These are phyloP conservation scores for Epinephelus fuscoguttatus DNA, from an alignment of 2,113 vertebrate species.

Conservation along the genomic window DNA sequence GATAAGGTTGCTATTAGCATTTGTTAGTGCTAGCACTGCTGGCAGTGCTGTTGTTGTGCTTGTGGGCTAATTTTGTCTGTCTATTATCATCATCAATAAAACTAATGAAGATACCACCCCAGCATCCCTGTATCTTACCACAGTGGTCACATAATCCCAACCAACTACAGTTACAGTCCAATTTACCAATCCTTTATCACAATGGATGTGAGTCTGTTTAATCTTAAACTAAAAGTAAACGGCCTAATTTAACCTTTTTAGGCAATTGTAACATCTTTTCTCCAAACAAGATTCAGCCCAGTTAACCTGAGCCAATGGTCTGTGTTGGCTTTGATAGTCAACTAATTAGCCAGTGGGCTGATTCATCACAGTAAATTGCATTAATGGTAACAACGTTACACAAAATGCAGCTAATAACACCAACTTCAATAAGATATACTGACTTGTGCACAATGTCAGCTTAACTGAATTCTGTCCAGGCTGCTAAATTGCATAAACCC, in stretches of 20 bases:
- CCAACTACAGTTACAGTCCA: no score
- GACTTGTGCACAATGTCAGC: not conserved
- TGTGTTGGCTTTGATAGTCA: not conserved
- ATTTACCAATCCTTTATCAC: no score
- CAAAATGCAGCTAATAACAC: not conserved
- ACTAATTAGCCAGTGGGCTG: constrained; percentile 16
- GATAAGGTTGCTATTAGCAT: no score
- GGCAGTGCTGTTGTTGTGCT: no score
- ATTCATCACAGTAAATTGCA: constrained; percentile 1
- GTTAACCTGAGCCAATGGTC: not conserved
- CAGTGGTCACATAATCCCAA: no score
- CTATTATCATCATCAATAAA: no score
- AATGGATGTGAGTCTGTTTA: not conserved
- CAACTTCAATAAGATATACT: not conserved
- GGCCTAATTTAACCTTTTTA: not conserved
- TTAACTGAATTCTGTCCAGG: constrained; percentile 17
- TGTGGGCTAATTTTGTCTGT: no score
- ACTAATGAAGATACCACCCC: no score
- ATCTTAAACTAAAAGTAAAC: not conserved
- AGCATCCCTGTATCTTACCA: no score
- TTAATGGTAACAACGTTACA: not conserved
- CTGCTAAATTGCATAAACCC: constrained; percentile 14
- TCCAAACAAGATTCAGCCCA: not conserved
- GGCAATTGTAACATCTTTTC: not conserved
- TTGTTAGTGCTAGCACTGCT: no score